Conservation (phyloP, 2,888 invertebrate genomes). For the Drosophila diplacantha region DNA sequence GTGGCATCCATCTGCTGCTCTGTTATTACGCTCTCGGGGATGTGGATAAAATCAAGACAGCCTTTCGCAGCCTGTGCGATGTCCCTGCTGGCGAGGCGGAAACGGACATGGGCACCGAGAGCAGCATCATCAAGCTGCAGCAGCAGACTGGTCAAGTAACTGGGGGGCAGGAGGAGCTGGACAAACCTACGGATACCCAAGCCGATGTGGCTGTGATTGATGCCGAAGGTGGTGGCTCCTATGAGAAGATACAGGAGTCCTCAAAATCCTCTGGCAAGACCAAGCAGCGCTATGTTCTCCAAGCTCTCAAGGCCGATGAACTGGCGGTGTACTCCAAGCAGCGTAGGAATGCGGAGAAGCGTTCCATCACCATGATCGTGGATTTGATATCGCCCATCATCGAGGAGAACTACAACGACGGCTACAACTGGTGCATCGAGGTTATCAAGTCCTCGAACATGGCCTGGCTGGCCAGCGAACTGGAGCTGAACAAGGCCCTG, state of each 20-base stretch:
- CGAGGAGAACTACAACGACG: slow-evolving; percentile 83
- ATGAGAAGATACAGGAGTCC: slow-evolving; percentile 42
- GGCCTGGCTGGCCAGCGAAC: slow-evolving; percentile 88
- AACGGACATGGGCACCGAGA: slow-evolving; percentile 83
- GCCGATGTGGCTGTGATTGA: slow-evolving; percentile 65
- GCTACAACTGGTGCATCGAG: slow-evolving; percentile 93
- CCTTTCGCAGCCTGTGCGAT: slow-evolving; percentile 92
- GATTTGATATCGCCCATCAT: slow-evolving; percentile 93
- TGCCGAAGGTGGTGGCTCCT: slow-evolving; percentile 46
- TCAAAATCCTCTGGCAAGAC: slow-evolving; percentile 27
- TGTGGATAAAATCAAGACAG: slow-evolving; percentile 93
- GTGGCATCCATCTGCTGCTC: slow-evolving; percentile 91
- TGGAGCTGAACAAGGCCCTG: slow-evolving; percentile 94
- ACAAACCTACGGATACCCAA: slow-evolving; percentile 23
- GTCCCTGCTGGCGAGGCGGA: slow-evolving; percentile 81
- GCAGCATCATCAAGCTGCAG: slow-evolving; percentile 86
- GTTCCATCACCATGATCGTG: slow-evolving; percentile 89
- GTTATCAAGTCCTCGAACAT: slow-evolving; percentile 94
- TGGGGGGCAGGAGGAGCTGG: slow-evolving; percentile 15
- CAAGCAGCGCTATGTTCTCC: slow-evolving; percentile 82
- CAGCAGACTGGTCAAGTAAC: slow-evolving; percentile 67
- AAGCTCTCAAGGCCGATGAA: slow-evolving; percentile 87
- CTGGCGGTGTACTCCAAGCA: slow-evolving; percentile 85
- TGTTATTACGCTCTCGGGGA: slow-evolving; percentile 94
- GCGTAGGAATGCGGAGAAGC: slow-evolving; percentile 86